These are phyloP conservation scores for Bombus picipes DNA, from an alignment of 1,140 invertebrate species.

Conservation along the genomic window DNA sequence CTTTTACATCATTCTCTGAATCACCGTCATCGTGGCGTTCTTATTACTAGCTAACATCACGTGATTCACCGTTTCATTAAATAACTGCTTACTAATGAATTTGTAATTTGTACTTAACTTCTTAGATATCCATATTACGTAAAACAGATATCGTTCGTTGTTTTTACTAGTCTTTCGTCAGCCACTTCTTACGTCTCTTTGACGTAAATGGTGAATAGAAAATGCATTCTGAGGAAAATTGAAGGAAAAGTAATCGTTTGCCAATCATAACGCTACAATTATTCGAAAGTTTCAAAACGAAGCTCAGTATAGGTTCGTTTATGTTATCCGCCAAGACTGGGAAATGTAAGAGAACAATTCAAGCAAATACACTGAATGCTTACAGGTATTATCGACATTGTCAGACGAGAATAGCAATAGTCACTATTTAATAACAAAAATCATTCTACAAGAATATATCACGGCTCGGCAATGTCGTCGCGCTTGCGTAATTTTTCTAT, in stretches of 20 bases:
- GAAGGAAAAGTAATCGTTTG: not conserved
- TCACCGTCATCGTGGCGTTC: not conserved
- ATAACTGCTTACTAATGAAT: not conserved
- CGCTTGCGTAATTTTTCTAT: no score
- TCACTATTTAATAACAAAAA: no score
- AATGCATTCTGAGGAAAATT: not conserved
- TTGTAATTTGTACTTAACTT: not conserved
- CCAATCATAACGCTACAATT: not conserved
- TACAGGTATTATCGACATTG: no score
- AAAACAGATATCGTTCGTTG: not conserved
- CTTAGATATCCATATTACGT: not conserved
- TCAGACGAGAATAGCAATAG: no score
- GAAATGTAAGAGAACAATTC: no score
- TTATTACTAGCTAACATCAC: not conserved
- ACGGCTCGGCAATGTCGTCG: no score
- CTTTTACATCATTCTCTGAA: conserved; percentile 4
- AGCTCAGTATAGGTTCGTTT: no score
- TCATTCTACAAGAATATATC: no score
- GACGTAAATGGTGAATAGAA: not conserved
- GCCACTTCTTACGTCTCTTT: not conserved
- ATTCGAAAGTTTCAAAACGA: not conserved
- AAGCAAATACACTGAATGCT: no score
- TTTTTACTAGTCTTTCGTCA: not conserved
- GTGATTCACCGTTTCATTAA: not conserved
- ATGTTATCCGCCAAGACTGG: no score